A percentile compares a stretch with the other conserved stretches of the same genome.
Evolutionary conservation across 2,888 invertebrate genomes (phyloP).

Genomic region (Camponotus fellah): DNA sequence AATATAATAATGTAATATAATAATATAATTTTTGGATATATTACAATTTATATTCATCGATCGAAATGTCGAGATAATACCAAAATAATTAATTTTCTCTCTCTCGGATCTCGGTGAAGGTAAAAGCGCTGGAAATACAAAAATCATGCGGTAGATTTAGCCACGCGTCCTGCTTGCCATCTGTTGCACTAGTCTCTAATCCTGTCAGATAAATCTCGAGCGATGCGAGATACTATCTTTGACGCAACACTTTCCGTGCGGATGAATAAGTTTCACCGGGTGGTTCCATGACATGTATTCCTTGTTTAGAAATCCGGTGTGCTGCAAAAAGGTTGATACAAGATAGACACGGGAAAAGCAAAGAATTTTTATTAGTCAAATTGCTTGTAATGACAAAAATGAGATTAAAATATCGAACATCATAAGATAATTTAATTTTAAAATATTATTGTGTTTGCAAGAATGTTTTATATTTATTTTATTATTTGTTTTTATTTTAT

Average conservation of each 20-base stretch:
- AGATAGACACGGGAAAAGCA: neutral
- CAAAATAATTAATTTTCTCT: conserved; percentile 25
- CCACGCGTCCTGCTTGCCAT: conserved; percentile 79
- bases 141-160: conserved; percentile 67
- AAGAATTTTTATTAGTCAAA: neutral
- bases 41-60: neutral
- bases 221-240: conserved; percentile 50
- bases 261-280: conserved; percentile 10
- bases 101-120: neutral
- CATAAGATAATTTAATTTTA: neutral
- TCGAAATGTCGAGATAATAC: neutral
- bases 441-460: neutral
- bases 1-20: neutral
- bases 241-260: conserved; percentile 35
- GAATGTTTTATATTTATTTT: neutral
- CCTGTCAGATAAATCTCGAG: conserved; percentile 59
- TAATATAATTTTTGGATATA: neutral
- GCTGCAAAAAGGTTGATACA: neutral
- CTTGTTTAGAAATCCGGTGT: neutral
- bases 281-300: neutral
- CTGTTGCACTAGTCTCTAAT: conserved; percentile 77
- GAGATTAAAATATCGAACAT: neutral
- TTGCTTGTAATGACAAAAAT: neutral
- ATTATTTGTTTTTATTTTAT: no score
- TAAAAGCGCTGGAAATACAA: conserved; percentile 52